phyloP scores from a whole-genome alignment of 2,888 invertebrate species.

The Smittia sp. region DNA sequence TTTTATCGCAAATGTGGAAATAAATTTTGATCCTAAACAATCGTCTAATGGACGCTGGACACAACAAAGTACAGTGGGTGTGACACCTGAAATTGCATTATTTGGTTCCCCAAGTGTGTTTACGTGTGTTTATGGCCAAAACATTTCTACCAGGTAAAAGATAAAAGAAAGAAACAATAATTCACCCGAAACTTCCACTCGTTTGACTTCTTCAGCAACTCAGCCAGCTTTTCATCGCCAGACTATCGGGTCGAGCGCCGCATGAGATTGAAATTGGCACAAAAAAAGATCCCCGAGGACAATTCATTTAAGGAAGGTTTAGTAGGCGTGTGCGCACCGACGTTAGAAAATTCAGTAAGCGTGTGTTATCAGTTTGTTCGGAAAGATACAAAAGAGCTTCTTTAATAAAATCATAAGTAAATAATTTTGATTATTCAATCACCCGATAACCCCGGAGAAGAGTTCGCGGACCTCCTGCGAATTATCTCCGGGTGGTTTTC shows the following conservation, averaged over 20 bases:
- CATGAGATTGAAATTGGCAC: constrained; percentile 29
- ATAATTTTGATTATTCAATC: not conserved
- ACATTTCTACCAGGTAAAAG: not conserved
- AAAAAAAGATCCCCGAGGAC: constrained; percentile 1
- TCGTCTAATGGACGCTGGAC: not conserved
- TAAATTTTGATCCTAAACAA: not conserved
- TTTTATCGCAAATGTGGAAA: not conserved
- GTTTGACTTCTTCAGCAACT: constrained; percentile 54
- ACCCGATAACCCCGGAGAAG: not conserved
- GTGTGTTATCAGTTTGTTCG: constrained; percentile 8
- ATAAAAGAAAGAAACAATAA: constrained; percentile 43
- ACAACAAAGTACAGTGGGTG: not conserved
- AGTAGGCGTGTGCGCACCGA: not conserved
- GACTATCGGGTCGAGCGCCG: not conserved
- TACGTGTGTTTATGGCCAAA: not conserved
- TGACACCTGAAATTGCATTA: not conserved
- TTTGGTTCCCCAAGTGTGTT: not conserved
- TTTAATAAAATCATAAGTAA: not conserved
- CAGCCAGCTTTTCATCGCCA: constrained; percentile 43
- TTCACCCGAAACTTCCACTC: constrained; percentile 61
- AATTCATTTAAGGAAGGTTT: not conserved
- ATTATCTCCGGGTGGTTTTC: not conserved
- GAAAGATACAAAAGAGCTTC: not conserved
- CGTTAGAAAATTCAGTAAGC: constrained; percentile 17
- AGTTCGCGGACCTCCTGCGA: not conserved